phyloP scores from a whole-genome alignment of 64 coral and sea anemone genomes.

The Montipora sp. region DNA sequence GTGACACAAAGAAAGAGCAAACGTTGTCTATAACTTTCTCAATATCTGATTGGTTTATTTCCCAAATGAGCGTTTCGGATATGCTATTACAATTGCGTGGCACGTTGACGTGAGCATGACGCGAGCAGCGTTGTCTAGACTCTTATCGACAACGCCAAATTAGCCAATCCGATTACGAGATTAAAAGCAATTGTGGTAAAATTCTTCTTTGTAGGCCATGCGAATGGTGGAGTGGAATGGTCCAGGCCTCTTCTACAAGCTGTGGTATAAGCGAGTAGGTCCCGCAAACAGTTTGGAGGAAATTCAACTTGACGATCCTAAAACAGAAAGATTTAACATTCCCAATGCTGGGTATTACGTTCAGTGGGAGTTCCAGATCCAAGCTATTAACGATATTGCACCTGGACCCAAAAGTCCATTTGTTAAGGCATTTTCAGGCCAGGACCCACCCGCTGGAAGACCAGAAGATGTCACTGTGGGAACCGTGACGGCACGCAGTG shows the following conservation, averaged over 20 bases:
- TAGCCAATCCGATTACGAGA: too few species aligned
- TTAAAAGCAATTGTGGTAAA: too few species aligned
- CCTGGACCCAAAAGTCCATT: constrained; percentile 42
- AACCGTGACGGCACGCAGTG: constrained; percentile 33
- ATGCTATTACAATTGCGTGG: too few species aligned
- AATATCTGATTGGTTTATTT: too few species aligned
- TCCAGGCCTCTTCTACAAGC: constrained; percentile 37
- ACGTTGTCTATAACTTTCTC: too few species aligned
- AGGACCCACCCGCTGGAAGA: constrained; percentile 48
- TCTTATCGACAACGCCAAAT: too few species aligned
- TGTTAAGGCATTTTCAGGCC: constrained; percentile 63
- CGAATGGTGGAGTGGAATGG: constrained; percentile 70
- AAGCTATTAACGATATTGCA: constrained; percentile 40
- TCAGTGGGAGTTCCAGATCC: constrained; percentile 76
- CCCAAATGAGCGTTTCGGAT: too few species aligned
- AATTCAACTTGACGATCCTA: background rate
- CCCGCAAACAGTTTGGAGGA: background rate
- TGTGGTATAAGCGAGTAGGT: constrained; percentile 23
- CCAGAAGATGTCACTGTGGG: constrained; percentile 36
- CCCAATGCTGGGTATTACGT: constrained; percentile 68
- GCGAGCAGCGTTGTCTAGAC: too few species aligned
- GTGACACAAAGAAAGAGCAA: too few species aligned
- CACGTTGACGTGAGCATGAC: too few species aligned
- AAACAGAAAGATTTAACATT: background rate
- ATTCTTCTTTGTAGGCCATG: constrained; percentile 32